These are phyloP conservation scores for Erythrolamprus reginae DNA, from an alignment of 2,113 vertebrate species.

Conservation along the genomic window DNA sequence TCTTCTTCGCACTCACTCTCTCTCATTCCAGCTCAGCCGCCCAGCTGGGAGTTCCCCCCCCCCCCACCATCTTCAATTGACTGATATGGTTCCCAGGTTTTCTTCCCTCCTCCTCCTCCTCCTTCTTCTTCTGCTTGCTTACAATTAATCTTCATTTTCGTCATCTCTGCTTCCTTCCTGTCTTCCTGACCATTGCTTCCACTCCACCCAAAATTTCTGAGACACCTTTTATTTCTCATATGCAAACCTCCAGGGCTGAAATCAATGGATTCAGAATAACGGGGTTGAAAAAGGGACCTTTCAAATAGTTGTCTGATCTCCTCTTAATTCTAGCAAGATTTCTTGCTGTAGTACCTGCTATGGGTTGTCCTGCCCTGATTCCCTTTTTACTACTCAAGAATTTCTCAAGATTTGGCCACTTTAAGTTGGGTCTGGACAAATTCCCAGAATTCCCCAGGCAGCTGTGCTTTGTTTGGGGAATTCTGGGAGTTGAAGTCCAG, in stretches of 20 bases:
- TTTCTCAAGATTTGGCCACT: background rate
- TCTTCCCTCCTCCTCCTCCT: too few relatives aligned
- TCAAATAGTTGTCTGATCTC: background rate
- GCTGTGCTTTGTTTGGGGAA: too few relatives aligned
- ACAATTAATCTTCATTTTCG: background rate
- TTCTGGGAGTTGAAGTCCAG: background rate
- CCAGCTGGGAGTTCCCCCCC: too few relatives aligned
- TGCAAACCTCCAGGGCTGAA: background rate
- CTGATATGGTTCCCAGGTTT: background rate
- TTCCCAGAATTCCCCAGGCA: background rate
- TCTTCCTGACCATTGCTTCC: too few relatives aligned
- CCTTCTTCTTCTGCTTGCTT: background rate
- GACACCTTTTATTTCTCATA: background rate
- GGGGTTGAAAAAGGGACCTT: background rate
- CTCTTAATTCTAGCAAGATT: background rate
- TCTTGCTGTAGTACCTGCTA: background rate
- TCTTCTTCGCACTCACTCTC: background rate
- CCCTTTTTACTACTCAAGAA: accelerated
- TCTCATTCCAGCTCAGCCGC: background rate
- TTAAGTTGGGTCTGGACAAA: background rate
- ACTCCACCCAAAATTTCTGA: background rate
- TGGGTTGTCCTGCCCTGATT: background rate
- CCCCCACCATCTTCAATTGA: background rate
- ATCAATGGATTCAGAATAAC: background rate
- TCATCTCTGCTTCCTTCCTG: background rate